These are phyloP conservation scores for Malurus cyaneus DNA, from an alignment of 2,113 vertebrate genomes.

Conservation along the genomic window DNA sequence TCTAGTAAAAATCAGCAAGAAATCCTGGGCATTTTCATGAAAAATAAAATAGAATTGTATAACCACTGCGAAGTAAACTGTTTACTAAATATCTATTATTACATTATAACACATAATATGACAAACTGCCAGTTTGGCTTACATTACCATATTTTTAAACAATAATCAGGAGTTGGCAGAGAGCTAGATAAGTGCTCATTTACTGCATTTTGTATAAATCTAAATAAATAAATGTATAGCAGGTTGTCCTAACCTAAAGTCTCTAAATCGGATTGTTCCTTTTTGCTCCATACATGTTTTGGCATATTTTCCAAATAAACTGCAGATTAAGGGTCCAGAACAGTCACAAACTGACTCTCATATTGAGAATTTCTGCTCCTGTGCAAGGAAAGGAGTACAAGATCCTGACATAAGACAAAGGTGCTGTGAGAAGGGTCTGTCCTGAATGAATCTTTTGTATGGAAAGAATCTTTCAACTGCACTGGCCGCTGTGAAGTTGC, in stretches of 20 bases:
- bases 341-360: neutral
- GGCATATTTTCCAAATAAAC: neutral
- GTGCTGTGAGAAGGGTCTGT: neutral
- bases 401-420: neutral
- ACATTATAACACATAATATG: conserved; percentile 6
- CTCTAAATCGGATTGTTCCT: neutral
- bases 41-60: conserved; percentile 51
- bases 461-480: neutral
- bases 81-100: conserved; percentile 59
- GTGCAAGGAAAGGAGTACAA: neutral
- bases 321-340: neutral
- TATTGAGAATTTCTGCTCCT: neutral
- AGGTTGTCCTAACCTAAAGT: neutral
- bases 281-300: neutral
- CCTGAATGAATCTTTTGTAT: neutral
- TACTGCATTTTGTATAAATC: conserved; percentile 4
- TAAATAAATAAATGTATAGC: conserved; percentile 16
- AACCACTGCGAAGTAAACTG: conserved; percentile 38
- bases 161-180: conserved; percentile 37
- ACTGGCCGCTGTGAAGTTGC: neutral
- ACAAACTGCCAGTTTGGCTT: conserved; percentile 51
- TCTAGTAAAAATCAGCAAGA: conserved; percentile 42
- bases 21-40: conserved; percentile 10
- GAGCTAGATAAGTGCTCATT: conserved; percentile 6
- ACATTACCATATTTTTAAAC: conserved; percentile 17